Conservation (phyloP, 53 echinoderm and acorn worm genomes). For the Crossaster papposus region DNA sequence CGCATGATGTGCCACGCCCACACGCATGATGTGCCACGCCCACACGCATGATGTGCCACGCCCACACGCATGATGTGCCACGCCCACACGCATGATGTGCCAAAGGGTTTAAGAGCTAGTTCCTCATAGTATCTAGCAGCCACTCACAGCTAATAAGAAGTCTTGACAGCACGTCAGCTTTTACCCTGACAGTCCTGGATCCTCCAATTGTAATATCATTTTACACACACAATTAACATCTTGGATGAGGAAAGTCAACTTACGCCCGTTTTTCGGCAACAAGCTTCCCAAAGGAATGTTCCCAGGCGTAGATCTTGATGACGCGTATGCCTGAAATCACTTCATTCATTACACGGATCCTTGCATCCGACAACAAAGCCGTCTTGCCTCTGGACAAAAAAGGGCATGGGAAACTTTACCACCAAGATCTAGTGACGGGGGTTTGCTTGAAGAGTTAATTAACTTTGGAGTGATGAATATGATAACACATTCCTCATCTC, state of each 20-base stretch:
- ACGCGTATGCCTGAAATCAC: conserved; percentile 86
- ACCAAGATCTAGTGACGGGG: no score
- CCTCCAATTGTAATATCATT: no score
- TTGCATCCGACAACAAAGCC: conserved; percentile 65
- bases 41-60: no score
- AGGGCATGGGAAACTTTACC: no score
- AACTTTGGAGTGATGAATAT: no score
- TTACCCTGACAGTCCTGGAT: no score
- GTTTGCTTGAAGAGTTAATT: no score
- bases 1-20: no score
- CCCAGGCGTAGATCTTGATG: conserved; percentile 94
- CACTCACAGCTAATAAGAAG: not conserved
- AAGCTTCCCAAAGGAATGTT: conserved; percentile 73
- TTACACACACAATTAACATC: no score
- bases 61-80: not conserved
- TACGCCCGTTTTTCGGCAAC: conserved; percentile 74
- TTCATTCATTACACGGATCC: conserved; percentile 88
- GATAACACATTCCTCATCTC: no score
- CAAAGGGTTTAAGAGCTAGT: not conserved
- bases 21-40: no score
- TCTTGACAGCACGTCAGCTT: not conserved
- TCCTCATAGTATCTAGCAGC: not conserved
- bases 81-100: no score
- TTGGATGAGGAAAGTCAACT: not conserved
- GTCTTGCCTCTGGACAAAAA: conserved; percentile 19